These are phyloP conservation scores for Perizoma flavofasciatum DNA, from an alignment of 2,888 invertebrate species.

Conservation along the genomic window DNA sequence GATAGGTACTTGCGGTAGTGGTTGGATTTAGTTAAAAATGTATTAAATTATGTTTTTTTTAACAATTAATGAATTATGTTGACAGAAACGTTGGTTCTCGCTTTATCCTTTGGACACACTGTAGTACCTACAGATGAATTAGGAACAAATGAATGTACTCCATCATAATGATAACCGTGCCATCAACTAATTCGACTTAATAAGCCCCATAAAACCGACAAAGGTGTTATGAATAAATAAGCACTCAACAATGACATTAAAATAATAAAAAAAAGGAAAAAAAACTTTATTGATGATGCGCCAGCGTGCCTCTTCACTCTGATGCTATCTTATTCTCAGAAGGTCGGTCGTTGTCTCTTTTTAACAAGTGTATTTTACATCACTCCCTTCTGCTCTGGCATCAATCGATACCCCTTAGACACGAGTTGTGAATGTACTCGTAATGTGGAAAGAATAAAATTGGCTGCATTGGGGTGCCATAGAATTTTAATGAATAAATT, in stretches of 20 bases:
- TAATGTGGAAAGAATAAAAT: slow-evolving; percentile 39
- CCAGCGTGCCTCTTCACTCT: slow-evolving; percentile 68
- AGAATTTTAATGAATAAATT: slow-evolving; percentile 12
- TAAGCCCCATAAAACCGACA: slow-evolving; percentile 73
- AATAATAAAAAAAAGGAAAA: slow-evolving; percentile 37
- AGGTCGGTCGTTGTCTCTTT: slow-evolving; percentile 57
- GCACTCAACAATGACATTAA: slow-evolving; percentile 61
- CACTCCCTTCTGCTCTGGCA: slow-evolving; percentile 52
- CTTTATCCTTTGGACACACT: neutral
- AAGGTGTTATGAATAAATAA: slow-evolving; percentile 81
- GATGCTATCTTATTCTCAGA: slow-evolving; percentile 81
- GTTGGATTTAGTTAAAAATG: no score
- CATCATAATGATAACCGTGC: slow-evolving; percentile 43
- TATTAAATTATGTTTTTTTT: no score
- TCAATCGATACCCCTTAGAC: slow-evolving; percentile 74
- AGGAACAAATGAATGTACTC: slow-evolving; percentile 19
- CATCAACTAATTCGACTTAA: slow-evolving; percentile 66
- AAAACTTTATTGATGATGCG: slow-evolving; percentile 70
- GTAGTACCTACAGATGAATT: slow-evolving; percentile 14
- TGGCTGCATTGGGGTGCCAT: slow-evolving; percentile 40
- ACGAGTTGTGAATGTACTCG: slow-evolving; percentile 57
- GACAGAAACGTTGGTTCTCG: no score
- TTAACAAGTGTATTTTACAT: slow-evolving; percentile 30
- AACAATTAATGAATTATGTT: no score
- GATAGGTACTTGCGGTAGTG: no score